Evolutionary conservation across 2,888 invertebrate genomes (phyloP), one percentile per base, ranked within the genome.

Genomic region (Cactoblastis cactorum): DNA sequence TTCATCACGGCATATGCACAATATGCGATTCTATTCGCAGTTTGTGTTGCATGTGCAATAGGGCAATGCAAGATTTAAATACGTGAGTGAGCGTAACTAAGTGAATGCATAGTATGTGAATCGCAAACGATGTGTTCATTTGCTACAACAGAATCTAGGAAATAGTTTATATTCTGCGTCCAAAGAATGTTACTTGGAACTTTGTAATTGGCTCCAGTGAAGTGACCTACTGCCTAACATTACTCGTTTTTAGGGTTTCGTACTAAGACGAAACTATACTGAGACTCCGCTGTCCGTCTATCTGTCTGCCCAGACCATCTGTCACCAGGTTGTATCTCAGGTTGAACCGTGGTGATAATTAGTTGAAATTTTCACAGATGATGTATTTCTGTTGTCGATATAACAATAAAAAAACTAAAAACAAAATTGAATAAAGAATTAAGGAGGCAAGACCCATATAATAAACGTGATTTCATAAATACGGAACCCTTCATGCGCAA

Each of bases 21-120:
- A 46, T 46, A 35, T 17, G 14, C 34, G 22, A 43, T 43, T 43
- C 28, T 43, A 43, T 43, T 43, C 43, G 11, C 28, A 15, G 28
- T 43, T 43, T 28, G 28, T 41, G 19, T 24, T n/a, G 15, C 43
- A 43, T 43, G 12, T 43, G 43, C 43, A 43, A 43, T 43, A 15
- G n/a, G n/a, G 43, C 24, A 41, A 24, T 41, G 35, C 35, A 22
- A 35, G 34, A 47, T 22, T 34, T 35, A 48, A 48, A 48, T 48
- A 48, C 24, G 37, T 47, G 37, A 46, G 46, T 24, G 34, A 46
- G 15, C 18, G 35, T 24, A 35, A 19, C 37, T 14, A 22, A 28
- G 33, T 11, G 46, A 47, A 51, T 51, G 51, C 46, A 38, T 32
- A 46, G 34, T 37, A 46, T 47, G 34, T 48, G 43, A 41, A 37